Percentiles rank a stretch among this genome's conserved stretches.
Evolutionary conservation across 2,888 invertebrate genomes (phyloP).

Genomic region (Balanococcus diminutus): DNA sequence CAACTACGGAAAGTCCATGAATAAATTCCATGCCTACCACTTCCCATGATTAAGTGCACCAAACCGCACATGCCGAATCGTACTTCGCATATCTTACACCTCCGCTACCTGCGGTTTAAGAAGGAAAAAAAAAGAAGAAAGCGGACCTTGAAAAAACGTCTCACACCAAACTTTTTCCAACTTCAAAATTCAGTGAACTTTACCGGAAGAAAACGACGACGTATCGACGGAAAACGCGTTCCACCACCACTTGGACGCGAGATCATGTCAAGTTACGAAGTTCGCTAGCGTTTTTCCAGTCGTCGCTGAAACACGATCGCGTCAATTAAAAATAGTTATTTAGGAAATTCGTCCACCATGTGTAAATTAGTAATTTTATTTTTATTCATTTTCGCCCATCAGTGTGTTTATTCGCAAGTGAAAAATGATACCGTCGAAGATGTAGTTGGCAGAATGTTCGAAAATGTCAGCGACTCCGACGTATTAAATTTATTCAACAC

Average conservation of each 20-base stretch:
- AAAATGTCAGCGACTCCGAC: conserved; percentile 10
- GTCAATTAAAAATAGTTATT: background rate
- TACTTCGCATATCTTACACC: background rate
- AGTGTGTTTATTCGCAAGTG: background rate
- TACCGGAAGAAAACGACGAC: conserved; percentile 38
- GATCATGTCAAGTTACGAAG: background rate
- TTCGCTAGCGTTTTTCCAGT: conserved; percentile 23
- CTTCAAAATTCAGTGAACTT: conserved; percentile 4
- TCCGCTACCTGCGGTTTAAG: background rate
- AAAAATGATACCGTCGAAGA: background rate
- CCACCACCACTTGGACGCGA: background rate
- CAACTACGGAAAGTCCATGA: background rate
- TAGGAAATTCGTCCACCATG: background rate
- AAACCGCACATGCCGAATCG: background rate
- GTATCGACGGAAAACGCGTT: conserved; percentile 6
- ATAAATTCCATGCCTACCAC: background rate
- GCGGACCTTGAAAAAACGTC: background rate
- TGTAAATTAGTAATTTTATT: background rate
- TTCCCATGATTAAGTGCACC: background rate
- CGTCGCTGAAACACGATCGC: background rate
- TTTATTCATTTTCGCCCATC: background rate
- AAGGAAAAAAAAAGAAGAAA: background rate
- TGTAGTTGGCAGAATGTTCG: background rate
- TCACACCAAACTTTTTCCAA: background rate
- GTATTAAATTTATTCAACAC: conserved; percentile 3